Conservation (phyloP, 1,140 invertebrate species). For the Periplaneta americana region DNA sequence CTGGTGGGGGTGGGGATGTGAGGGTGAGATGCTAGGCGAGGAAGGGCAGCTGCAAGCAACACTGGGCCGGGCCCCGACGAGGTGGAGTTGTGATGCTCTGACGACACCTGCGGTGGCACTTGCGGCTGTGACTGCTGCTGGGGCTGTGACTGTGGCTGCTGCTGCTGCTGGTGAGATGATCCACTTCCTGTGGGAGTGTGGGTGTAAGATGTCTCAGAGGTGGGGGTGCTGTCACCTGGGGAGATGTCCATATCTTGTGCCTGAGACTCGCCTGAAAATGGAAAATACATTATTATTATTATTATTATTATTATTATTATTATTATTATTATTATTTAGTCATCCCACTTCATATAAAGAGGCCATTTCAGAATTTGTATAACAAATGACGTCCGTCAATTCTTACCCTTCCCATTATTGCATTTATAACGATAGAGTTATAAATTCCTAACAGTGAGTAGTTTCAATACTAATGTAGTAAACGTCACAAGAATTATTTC, state of each 20-base stretch:
- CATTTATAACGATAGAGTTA: too few relatives aligned
- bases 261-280: slow-evolving; percentile 27
- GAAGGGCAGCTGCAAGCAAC: slow-evolving; percentile 13
- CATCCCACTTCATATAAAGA: too few relatives aligned
- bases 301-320: too few relatives aligned
- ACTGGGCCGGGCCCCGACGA: slow-evolving; percentile 47
- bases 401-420: too few relatives aligned
- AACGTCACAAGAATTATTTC: too few relatives aligned
- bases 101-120: background rate
- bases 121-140: slow-evolving; percentile 28
- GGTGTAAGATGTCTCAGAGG: slow-evolving; percentile 55
- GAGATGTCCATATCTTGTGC: slow-evolving; percentile 81
- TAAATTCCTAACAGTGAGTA: too few relatives aligned
- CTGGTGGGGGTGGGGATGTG: slow-evolving; percentile 3
- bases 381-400: too few relatives aligned
- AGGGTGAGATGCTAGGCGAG: background rate
- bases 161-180: slow-evolving; percentile 29
- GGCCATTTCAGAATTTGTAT: too few relatives aligned
- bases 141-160: slow-evolving; percentile 21
- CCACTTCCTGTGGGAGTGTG: slow-evolving; percentile 32
- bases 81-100: background rate
- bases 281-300: background rate
- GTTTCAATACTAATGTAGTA: too few relatives aligned
- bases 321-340: too few relatives aligned
- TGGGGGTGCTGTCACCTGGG: slow-evolving; percentile 74